Percentiles rank a stretch among this genome's conserved stretches.
Evolutionary conservation across 2,113 vertebrate species (phyloP).

Genomic region (Macquaria ambigua): DNA sequence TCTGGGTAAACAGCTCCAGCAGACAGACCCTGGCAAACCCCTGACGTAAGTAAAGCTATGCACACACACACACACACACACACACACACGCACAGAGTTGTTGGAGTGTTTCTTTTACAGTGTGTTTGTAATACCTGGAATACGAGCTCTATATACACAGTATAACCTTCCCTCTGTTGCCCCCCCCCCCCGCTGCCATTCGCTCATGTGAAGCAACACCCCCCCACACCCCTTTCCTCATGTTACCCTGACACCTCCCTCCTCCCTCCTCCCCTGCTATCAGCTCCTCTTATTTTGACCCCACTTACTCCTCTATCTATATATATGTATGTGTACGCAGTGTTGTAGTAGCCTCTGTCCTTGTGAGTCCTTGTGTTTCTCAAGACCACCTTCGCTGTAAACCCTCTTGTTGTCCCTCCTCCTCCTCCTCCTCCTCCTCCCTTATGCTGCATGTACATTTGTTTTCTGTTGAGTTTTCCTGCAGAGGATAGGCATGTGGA

Average conservation of each 20-base stretch:
- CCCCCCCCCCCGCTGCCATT: slow-evolving; percentile 46
- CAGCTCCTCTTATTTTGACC: slow-evolving; percentile 1
- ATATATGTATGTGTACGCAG: background rate
- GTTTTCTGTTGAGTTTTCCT: background rate
- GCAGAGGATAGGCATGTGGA: background rate
- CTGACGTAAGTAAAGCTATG: slow-evolving; percentile 72
- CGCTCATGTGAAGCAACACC: background rate
- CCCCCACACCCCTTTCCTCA: slow-evolving; percentile 22
- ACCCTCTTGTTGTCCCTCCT: too few species aligned
- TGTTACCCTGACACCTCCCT: background rate
- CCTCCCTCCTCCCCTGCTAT: background rate
- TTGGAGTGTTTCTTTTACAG: background rate
- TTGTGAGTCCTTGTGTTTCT: background rate
- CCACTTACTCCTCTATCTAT: background rate
- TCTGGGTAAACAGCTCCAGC: slow-evolving; percentile 85
- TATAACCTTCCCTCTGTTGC: slow-evolving; percentile 24
- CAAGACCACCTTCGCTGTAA: background rate
- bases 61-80: slow-evolving; percentile 13
- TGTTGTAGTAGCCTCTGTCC: background rate
- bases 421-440: background rate
- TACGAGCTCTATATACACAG: slow-evolving; percentile 54
- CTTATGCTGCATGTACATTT: background rate
- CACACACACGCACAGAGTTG: slow-evolving; percentile 16
- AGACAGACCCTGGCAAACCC: slow-evolving; percentile 64
- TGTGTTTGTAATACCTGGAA: slow-evolving; percentile 48